Evolutionary conservation across 2,888 invertebrate species (phyloP), one percentile per base, ranked within the genome.

Genomic region (Phlogophora meticulosa): DNA sequence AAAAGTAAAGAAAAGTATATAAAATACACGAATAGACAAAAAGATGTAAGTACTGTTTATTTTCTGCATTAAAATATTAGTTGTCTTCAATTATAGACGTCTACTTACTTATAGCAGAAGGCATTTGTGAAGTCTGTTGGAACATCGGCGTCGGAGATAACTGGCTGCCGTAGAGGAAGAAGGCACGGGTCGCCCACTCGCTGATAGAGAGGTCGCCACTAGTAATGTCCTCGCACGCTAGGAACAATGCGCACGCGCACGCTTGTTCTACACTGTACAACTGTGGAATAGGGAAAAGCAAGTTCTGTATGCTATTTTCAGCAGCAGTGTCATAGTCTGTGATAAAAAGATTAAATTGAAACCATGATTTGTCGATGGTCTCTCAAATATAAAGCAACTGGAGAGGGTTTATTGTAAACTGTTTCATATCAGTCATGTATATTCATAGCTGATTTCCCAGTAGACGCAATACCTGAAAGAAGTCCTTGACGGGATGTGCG

Each of bases 121-220:
- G 83, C 83, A 91, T 83, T 64, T 92, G 93, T 20, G 92, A 87
- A 4, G 86, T 78, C 13, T 90, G 92, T 42, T 91, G 90, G 75
- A 87, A 90, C 52, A 88, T 66, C 0, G 88, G 88, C 1, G 88
- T 70, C 0, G 90, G 91, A 7, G 91, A 84, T 0, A 97, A 96
- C 85, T 98, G 98, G 0, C 98, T 98, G 28, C 99, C 99, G 88
- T 98, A 99, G 75, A 98, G 93, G 92, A 99, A 98, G 93, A 99
- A 98, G 0, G 99, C 98, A 81, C 98, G 97, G 0, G 98, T 97
- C 0, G 99, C 99, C 97, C 98, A 98, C 86, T 98, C 98, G 55
- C 97, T 97, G 2, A 98, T 95, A 72, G 98, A 97, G 38, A 90
- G 85, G 80, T 95, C 95, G 42, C 91, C 90, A 61, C 90, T 86